A percentile compares a stretch with the other conserved stretches of the same genome.
Conservation (phyloP, 2,797 vertebrate genomes). For the Ispidina lecontei region DNA sequence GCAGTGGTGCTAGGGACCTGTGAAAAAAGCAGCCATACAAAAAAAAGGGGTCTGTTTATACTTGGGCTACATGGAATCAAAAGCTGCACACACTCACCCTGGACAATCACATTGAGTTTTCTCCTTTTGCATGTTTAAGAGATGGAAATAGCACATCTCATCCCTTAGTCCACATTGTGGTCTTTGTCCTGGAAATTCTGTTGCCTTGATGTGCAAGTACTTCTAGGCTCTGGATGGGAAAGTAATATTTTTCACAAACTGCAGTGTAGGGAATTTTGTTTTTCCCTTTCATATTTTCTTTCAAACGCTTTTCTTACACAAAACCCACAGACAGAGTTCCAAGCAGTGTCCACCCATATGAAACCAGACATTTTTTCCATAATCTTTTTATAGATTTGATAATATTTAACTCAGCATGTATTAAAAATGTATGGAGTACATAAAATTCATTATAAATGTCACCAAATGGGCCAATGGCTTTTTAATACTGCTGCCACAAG, state of each 20-base stretch:
- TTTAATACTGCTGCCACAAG: slow-evolving; percentile 62
- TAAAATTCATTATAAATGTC: slow-evolving; percentile 61
- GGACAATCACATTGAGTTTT: not conserved
- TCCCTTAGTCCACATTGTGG: not conserved
- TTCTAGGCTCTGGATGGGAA: not conserved
- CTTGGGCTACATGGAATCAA: rapidly evolving
- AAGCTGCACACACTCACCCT: not conserved
- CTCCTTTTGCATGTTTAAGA: not conserved
- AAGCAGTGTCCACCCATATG: slow-evolving; percentile 22
- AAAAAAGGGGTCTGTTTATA: not conserved
- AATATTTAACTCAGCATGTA: slow-evolving; percentile 55
- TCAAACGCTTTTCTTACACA: slow-evolving; percentile 28
- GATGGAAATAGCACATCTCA: not conserved
- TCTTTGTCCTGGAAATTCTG: not conserved
- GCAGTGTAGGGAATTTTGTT: not conserved
- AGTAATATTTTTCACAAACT: not conserved
- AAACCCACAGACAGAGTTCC: slow-evolving; percentile 42
- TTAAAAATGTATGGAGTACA: slow-evolving; percentile 59
- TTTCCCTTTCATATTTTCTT: slow-evolving; percentile 40
- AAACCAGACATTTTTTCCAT: slow-evolving; percentile 60
- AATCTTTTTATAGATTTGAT: slow-evolving; percentile 65
- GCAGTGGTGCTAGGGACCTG: not conserved
- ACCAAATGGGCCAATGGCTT: slow-evolving; percentile 42
- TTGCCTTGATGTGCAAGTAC: not conserved
- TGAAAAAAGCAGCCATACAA: rapidly evolving